Evolutionary conservation across 2,888 invertebrate species (phyloP).

Genomic region (Nymphalis urticae): DNA sequence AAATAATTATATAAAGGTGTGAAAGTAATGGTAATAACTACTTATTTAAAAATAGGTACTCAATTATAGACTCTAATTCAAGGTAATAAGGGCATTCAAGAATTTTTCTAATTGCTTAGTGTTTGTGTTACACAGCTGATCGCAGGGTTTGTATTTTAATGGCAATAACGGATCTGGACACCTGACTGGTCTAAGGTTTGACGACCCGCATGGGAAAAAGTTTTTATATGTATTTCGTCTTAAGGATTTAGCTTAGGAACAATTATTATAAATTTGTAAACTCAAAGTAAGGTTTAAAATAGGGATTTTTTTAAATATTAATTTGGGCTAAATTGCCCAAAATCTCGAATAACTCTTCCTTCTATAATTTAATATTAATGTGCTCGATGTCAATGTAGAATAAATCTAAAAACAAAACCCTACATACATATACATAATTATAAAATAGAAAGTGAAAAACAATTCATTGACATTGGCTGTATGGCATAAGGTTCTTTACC

Average conservation of each 20-base stretch:
- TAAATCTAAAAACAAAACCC: too few relatives aligned
- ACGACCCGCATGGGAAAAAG: constrained; percentile 34
- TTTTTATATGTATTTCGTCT: background rate
- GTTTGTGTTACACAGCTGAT: constrained; percentile 41
- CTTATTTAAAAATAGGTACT: background rate
- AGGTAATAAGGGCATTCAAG: background rate
- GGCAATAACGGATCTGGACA: constrained; percentile 42
- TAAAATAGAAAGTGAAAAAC: background rate
- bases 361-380: too few relatives aligned
- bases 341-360: too few relatives aligned
- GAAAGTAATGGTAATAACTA: background rate
- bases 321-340: too few relatives aligned
- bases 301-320: too few relatives aligned
- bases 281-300: background rate
- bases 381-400: too few relatives aligned
- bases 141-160: constrained; percentile 37
- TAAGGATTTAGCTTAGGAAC: background rate
- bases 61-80: background rate
- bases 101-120: background rate
- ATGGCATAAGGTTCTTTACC: background rate
- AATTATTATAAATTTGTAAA: background rate
- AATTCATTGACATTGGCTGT: constrained; percentile 1
- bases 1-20: background rate
- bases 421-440: too few relatives aligned
- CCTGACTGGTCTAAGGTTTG: constrained; percentile 42